A percentile compares a stretch with the other conserved stretches of the same genome.
phyloP scores from a whole-genome alignment of 2,888 invertebrate species.

The Smittia aterrima region DNA sequence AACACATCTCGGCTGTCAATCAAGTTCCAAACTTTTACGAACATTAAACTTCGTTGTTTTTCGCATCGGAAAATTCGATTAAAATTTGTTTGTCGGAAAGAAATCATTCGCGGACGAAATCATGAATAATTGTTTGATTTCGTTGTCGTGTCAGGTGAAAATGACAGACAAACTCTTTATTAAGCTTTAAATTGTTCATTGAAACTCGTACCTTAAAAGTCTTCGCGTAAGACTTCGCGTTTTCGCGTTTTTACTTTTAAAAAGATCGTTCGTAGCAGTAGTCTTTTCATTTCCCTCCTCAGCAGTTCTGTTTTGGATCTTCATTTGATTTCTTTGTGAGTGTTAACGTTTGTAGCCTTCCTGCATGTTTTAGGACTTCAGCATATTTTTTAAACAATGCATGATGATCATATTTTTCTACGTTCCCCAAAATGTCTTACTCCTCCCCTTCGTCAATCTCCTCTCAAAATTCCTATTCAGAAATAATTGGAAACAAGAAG shows the following conservation, averaged over 20 bases:
- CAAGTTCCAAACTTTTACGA: neutral
- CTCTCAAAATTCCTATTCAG: neutral
- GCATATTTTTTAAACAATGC: constrained; percentile 46
- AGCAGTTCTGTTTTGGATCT: neutral
- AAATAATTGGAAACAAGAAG: neutral
- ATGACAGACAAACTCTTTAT: neutral
- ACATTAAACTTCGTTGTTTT: constrained; percentile 24
- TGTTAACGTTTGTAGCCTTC: neutral
- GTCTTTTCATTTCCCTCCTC: constrained; percentile 16
- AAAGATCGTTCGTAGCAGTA: neutral
- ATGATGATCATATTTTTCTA: constrained; percentile 49
- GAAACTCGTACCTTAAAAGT: constrained; percentile 28
- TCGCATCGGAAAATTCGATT: constrained; percentile 33
- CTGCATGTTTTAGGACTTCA: neutral
- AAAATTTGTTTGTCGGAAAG: constrained; percentile 21
- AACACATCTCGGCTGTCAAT: neutral
- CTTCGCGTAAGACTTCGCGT: constrained; percentile 9
- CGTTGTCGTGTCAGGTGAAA: neutral
- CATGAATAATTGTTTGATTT: neutral
- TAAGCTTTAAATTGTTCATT: constrained; percentile 18
- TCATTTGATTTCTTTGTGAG: constrained; percentile 30
- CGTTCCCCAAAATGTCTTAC: neutral
- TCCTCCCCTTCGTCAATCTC: neutral
- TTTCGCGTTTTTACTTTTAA: constrained; percentile 18
- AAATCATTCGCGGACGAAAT: neutral